Base-by-base conservation (phyloP, 2,797 vertebrate genomes). In the Enteromius unitaeniatus region DNA sequence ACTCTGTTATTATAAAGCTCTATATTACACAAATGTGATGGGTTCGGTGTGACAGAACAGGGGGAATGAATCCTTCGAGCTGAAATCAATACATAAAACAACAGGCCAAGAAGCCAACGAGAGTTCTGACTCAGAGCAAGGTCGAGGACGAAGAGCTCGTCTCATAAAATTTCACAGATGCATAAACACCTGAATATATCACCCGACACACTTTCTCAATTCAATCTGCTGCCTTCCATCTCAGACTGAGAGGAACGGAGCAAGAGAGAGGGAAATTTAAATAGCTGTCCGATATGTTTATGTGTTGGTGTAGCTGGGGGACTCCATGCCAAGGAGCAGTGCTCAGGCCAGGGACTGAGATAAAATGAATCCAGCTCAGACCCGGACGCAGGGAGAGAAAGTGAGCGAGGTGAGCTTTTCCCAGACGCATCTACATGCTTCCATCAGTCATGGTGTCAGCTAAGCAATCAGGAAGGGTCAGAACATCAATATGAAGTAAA, bases 331-430 rank as follows among this genome's bases (percentile, higher is more conserved):
- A 84, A 82, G 74, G 73, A 85, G 87, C 87, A 89, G 80, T 90
- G 90, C 85, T 88, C 88, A 85, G 83, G 86, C 88, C 83, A 75
- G 88, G 47, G 84, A 83, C 13, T 34, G 81, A 91, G 86, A 91
- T 91, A 90, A 92, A 91, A 93, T 93, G 93, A 92, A 92, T 93
- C 90, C 90, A 84, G 86, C 75, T 75, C 86, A 94, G 93, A 93
- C 91, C 91, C 74, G 53, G 28, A 75, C 88, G 64, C 82, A 67
- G 69, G 68, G 47, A 85, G 82, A 83, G 73, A 87, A 93, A 85
- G 89, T 90, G 91, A 89, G 87, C 89, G 91, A 89, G 87, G 53
- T 2, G 6, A 19, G 65, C 31, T 65, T 92, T 91, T 89, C 93
- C 87, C 85, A 81, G 78, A 86, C 83, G 80, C 78, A 83, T 88